Percentiles rank a stretch among this genome's conserved stretches.
These are phyloP conservation scores for Lysiphlebus fabarum DNA, from an alignment of 1,140 invertebrate genomes.

Conservation along the genomic window DNA sequence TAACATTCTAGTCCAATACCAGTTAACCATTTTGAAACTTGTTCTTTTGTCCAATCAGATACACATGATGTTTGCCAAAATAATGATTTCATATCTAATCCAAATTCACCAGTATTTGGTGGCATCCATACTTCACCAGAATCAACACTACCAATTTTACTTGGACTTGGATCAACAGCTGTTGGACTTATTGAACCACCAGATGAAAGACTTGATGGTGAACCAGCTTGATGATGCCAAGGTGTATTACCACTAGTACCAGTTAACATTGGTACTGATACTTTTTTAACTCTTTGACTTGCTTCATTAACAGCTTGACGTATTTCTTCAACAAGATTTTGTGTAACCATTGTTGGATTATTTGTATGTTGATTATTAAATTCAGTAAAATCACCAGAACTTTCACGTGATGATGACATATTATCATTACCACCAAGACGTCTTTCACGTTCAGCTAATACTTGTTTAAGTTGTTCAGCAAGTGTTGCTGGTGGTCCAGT, in stretches of 20 bases:
- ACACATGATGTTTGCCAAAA: slow-evolving; percentile 69
- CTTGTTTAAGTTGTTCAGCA: slow-evolving; percentile 80
- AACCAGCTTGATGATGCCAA: slow-evolving; percentile 54
- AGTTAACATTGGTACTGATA: slow-evolving; percentile 58
- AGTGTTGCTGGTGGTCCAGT: slow-evolving; percentile 68
- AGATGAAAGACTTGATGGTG: slow-evolving; percentile 65
- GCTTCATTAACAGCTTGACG: slow-evolving; percentile 79
- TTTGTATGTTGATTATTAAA: slow-evolving; percentile 59
- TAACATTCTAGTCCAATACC: slow-evolving; percentile 79
- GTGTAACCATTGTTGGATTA: slow-evolving; percentile 60
- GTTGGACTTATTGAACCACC: slow-evolving; percentile 56
- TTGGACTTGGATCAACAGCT: slow-evolving; percentile 52
- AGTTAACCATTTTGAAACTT: slow-evolving; percentile 88
- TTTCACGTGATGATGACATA: slow-evolving; percentile 62
- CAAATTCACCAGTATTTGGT: slow-evolving; percentile 50
- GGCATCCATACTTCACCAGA: slow-evolving; percentile 56
- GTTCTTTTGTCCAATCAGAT: slow-evolving; percentile 82
- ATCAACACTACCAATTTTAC: slow-evolving; percentile 52
- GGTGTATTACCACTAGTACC: slow-evolving; percentile 37
- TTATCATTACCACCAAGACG: slow-evolving; percentile 56
- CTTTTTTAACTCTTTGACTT: slow-evolving; percentile 70
- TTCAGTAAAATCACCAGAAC: slow-evolving; percentile 62
- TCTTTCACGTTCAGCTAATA: slow-evolving; percentile 72
- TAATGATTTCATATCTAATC: slow-evolving; percentile 61
- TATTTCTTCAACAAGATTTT: slow-evolving; percentile 78